Conservation (phyloP, 2,888 invertebrate species). For the Eueremaeus valkanovi region DNA sequence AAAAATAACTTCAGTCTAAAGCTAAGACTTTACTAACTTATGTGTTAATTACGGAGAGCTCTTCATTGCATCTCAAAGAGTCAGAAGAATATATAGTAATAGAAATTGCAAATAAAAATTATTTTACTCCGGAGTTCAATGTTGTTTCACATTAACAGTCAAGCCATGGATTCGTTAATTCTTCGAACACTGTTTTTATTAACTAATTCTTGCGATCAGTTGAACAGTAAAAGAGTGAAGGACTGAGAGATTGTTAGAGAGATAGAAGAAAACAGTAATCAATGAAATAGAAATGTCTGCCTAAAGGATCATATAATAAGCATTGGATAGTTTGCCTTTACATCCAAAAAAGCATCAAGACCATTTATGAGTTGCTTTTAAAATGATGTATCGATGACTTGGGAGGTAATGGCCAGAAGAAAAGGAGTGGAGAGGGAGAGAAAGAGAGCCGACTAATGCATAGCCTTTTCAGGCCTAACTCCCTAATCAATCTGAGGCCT, state of each 20-base stretch:
- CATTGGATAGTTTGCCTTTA: not conserved
- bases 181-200: not conserved
- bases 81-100: too few species aligned
- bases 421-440: not conserved
- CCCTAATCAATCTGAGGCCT: not conserved
- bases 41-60: too few species aligned
- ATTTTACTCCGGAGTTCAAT: not conserved
- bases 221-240: not conserved
- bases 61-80: too few species aligned
- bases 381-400: not conserved
- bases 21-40: too few species aligned
- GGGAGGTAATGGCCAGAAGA: not conserved
- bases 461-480: not conserved
- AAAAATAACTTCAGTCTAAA: too few species aligned
- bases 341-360: not conserved
- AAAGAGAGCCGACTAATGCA: not conserved
- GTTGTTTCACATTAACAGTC: not conserved
- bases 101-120: too few species aligned
- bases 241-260: not conserved
- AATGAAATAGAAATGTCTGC: not conserved
- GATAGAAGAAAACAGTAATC: not conserved
- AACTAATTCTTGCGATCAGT: not conserved
- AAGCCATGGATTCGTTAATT: conserved; percentile 15
- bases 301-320: not conserved
- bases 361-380: not conserved